Base-by-base conservation (phyloP, 2,888 invertebrate genomes). In the Gymnosoma rotundatum region DNA sequence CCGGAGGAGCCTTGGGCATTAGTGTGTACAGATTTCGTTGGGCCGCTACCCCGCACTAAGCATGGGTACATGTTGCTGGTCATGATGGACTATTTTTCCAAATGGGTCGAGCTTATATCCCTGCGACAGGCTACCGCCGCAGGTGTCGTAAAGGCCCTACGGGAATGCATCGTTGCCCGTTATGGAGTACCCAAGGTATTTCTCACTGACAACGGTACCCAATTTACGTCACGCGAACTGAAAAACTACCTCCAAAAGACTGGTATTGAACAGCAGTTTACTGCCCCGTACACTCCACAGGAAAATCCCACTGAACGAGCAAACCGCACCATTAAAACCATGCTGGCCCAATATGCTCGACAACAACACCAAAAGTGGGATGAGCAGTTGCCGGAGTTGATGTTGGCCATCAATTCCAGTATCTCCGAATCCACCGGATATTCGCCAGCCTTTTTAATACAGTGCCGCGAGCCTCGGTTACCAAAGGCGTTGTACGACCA, bases 401-500 rank as follows among this genome's bases (percentile, higher is more conserved):
- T 20, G 8, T 12, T 79, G 14, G 74, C 70, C 0, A 14, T 75
- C 2, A 83, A 83, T 16, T 48, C 58, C 36, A 72, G 38, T 38
- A 38, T 10, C 7, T 38, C 38, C 0, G 69, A 78, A 21, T n/a
- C 74, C 1, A 78, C 74, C 0, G 63, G 69, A 1, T 78, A 69
- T 7, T 48, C 38, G 4, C 63, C 75, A 4, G 78, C 69, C 0
- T 63, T 64, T n/a, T 7, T 79, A n/a, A 14, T 9, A 1, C 54
- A 78, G 14, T 63, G 78, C 7, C 5, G 67, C 18, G 66, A 80
- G 18, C 80, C 80, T n/a, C 48, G 60, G 3, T 18, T 80, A 14
- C 61, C 73, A 0, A 69, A 63, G 0, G 36, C 69, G 1, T 32
- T 69, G 8, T 69, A 56, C 10, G 69, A 56, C 12, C 38, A 69